Percentiles rank a stretch among this genome's conserved stretches.
Conservation (phyloP, 2,888 invertebrate species). For the Imbricaverruca yamaguchii region DNA sequence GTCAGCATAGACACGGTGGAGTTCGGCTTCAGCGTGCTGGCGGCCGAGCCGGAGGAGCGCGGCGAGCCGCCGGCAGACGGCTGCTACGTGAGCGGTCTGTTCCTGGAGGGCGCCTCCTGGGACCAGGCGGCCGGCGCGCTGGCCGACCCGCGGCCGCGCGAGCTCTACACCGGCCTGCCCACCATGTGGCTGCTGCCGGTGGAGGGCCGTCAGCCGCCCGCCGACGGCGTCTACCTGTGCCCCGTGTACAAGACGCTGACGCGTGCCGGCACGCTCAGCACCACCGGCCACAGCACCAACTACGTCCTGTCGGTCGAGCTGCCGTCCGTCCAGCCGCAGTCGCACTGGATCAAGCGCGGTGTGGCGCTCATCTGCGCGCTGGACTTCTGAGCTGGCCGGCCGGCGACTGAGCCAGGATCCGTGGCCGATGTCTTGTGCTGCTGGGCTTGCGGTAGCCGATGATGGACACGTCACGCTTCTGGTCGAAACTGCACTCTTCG, state of each 20-base stretch:
- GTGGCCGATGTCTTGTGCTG: too few relatives aligned
- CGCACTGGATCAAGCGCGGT: conserved; percentile 27
- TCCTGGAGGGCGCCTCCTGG: conserved; percentile 82
- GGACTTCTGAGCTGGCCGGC: background rate
- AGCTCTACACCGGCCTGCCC: conserved; percentile 71
- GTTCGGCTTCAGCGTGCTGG: conserved; percentile 39
- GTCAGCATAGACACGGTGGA: conserved; percentile 68
- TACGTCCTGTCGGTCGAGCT: conserved; percentile 24
- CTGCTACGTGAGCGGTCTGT: conserved; percentile 50
- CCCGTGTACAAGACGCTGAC: conserved; percentile 25
- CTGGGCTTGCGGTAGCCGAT: too few relatives aligned
- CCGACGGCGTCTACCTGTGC: conserved; percentile 37
- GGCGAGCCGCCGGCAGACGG: conserved; percentile 39
- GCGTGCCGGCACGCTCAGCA: conserved; percentile 16
- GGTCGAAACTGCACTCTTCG: too few relatives aligned
- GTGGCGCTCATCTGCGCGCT: conserved; percentile 10
- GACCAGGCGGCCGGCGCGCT: conserved; percentile 50
- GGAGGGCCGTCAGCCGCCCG: conserved; percentile 50
- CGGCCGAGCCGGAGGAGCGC: conserved; percentile 43
- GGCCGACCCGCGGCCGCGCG: conserved; percentile 70
- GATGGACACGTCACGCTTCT: too few relatives aligned
- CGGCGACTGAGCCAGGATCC: too few relatives aligned
- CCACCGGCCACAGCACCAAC: conserved; percentile 27
- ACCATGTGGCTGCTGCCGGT: conserved; percentile 63
- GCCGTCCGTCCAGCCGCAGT: background rate